These are phyloP conservation scores for Lanistes nyassanus DNA, from an alignment of 1,140 invertebrate genomes.

Conservation along the genomic window DNA sequence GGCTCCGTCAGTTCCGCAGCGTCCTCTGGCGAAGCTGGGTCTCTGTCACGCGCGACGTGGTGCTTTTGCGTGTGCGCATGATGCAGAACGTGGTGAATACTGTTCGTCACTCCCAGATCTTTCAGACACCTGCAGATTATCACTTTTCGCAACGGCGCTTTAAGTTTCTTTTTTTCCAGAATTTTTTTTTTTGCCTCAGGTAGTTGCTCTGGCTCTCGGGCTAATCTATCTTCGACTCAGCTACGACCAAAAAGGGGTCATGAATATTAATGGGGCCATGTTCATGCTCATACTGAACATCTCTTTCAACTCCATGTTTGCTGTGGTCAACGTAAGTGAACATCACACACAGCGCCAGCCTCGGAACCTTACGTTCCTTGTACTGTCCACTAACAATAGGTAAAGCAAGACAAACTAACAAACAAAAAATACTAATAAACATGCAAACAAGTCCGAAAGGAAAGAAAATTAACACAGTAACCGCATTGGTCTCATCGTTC, in stretches of 20 bases:
- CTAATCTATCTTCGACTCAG: constrained; percentile 87
- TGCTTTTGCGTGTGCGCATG: constrained; percentile 87
- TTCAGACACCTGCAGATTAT: too few relatives aligned
- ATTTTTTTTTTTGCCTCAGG: constrained; percentile 47
- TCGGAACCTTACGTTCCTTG: too few relatives aligned
- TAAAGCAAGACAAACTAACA: too few relatives aligned
- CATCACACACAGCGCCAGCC: too few relatives aligned
- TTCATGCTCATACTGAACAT: constrained; percentile 93
- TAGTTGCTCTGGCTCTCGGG: constrained; percentile 87
- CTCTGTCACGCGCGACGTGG: constrained; percentile 87
- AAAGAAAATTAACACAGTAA: too few relatives aligned
- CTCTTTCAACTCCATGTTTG: constrained; percentile 65
- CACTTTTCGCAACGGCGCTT: too few relatives aligned
- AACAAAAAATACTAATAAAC: too few relatives aligned
- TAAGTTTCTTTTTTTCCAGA: too few relatives aligned
- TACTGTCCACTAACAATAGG: too few relatives aligned
- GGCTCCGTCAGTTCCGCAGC: constrained; percentile 12
- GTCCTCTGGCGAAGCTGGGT: constrained; percentile 91
- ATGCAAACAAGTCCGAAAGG: too few relatives aligned
- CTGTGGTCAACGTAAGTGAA: constrained; percentile 55
- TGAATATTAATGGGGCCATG: constrained; percentile 94
- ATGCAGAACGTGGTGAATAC: constrained; percentile 88
- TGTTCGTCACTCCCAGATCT: too few relatives aligned
- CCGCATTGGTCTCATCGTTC: too few relatives aligned
- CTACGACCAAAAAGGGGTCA: constrained; percentile 85